phyloP scores from a whole-genome alignment of 2,113 vertebrate genomes.

The Paedocypris sp. region DNA sequence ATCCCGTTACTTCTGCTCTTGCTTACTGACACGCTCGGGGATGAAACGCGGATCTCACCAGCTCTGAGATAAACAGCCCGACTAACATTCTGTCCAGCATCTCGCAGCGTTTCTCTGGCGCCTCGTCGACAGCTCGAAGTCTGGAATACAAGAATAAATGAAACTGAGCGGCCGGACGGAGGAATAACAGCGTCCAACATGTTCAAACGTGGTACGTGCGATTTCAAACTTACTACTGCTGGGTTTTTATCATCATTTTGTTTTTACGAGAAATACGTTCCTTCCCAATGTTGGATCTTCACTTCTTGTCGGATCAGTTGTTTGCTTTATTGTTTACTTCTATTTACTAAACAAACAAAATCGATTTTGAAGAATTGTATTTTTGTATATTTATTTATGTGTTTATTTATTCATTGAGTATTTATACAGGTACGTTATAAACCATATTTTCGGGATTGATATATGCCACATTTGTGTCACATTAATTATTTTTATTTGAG shows the following conservation, averaged over 20 bases:
- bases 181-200: slow-evolving; percentile 48
- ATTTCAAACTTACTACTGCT: neutral
- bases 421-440: no score
- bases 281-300: no score
- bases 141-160: slow-evolving; percentile 63
- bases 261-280: no score
- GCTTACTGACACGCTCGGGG: no score
- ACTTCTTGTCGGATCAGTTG: no score
- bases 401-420: neutral
- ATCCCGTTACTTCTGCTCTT: neutral
- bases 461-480: no score
- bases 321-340: no score
- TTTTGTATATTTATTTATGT: neutral
- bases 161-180: slow-evolving; percentile 48
- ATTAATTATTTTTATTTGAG: no score
- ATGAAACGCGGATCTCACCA: slow-evolving; percentile 25
- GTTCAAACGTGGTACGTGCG: slow-evolving; percentile 62
- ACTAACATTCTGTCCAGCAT: slow-evolving; percentile 22
- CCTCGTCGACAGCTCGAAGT: slow-evolving; percentile 2
- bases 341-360: no score
- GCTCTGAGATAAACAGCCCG: slow-evolving; percentile 3
- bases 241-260: neutral
- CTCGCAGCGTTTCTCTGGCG: neutral
- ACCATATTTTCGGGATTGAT: no score
- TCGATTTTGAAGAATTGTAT: no score